Conservation (phyloP, 2,113 vertebrate genomes). For the Formicarius rufipectus region DNA sequence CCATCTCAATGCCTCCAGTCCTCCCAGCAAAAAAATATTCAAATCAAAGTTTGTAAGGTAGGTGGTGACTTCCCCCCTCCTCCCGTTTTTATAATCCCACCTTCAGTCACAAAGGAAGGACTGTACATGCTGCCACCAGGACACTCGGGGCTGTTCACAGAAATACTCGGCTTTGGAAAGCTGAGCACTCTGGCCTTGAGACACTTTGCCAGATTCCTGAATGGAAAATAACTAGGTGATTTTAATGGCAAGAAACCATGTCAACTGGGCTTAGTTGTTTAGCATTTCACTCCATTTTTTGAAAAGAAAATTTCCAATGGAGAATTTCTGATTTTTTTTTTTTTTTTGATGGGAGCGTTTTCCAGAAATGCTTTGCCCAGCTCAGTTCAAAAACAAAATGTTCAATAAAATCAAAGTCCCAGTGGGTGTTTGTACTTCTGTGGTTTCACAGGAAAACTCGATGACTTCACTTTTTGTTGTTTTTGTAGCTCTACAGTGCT, state of each 20-base stretch:
- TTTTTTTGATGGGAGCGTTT: background rate
- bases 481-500: background rate
- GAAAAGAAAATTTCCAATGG: background rate
- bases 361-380: background rate
- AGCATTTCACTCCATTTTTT: background rate
- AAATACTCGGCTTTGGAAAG: background rate
- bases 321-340: background rate
- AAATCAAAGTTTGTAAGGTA: background rate
- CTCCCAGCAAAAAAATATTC: background rate
- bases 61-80: rapidly evolving
- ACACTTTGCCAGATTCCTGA: background rate
- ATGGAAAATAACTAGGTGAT: background rate
- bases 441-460: background rate
- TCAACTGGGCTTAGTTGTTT: background rate
- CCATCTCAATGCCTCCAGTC: background rate
- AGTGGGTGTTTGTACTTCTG: background rate
- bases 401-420: background rate
- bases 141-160: background rate
- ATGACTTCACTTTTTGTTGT: background rate
- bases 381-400: background rate
- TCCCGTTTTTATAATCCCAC: background rate
- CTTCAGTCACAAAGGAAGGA: background rate
- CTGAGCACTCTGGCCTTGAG: background rate
- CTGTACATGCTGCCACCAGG: background rate
- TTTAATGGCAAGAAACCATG: background rate